Base-by-base conservation (phyloP, 2,888 invertebrate genomes). In the Philaethria dido region DNA sequence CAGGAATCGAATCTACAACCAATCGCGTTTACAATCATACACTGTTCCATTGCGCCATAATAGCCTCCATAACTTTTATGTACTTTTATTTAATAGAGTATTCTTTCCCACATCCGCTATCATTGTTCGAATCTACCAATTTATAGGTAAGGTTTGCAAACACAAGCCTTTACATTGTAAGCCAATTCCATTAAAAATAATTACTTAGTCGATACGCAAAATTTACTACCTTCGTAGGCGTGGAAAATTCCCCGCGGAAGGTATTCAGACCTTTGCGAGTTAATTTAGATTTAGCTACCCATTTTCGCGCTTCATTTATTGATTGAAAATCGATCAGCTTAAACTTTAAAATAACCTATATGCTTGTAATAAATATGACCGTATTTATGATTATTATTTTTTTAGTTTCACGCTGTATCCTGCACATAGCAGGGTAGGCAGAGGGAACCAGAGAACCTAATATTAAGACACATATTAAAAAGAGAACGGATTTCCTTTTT, bases 151-250 rank as follows among this genome's bases (percentile, higher is more conserved):
- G 57, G 25, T 55, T 50, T 59, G 45, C 42, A 63, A 50, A 63
- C 25, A 47, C 45, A 45, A 45, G 54, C 68, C 42, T 55, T 68
- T 54, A 64, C 68, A 59, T n/a, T 68, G 60, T 61, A 50, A 68
- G 63, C 55, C 64, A 68, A 68, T 69, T 66, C 65, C 68, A 69
- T 69, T 67, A 71, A 64, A 69, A 69, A 71, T 71, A 66, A 70
- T 70, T 70, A 70, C 70, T 66, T 70, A 68, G 70, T 55, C 68
- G 68, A 70, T 68, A 68, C 66, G 60, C 62, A 60, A 54, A 70
- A 68, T 70, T 70, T 68, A 70, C 61, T 66, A 66, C 70, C 68
- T 57, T 42, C 57, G 64, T 14, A 47, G 62, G 50, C 50, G 61
- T 29, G 59, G 39, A 59, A 66, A 59, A 66, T 66, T 60, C 69